Evolutionary conservation across 2,797 vertebrate species (phyloP).

Genomic region (Pyrocephalus nanus): DNA sequence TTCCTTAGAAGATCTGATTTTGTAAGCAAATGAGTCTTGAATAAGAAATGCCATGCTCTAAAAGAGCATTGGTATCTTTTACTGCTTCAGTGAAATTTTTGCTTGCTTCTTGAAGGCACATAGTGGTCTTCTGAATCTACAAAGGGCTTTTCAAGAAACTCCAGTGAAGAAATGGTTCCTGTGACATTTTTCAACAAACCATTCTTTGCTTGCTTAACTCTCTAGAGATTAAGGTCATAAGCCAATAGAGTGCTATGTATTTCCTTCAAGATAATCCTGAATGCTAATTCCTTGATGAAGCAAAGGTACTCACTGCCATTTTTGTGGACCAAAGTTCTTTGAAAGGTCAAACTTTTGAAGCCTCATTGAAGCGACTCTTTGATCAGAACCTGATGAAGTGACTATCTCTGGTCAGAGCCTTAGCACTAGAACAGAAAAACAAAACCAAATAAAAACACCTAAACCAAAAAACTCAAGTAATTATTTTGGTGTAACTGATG

Average conservation of each 20-base stretch:
- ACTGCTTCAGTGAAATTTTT: background rate
- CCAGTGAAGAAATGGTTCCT: background rate
- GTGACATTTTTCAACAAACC: background rate
- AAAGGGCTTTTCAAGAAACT: background rate
- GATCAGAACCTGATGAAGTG: background rate
- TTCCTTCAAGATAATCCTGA: background rate
- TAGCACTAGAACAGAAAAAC: background rate
- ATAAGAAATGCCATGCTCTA: background rate
- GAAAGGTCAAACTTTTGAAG: background rate
- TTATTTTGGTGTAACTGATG: background rate
- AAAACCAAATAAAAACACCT: background rate
- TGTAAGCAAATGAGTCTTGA: background rate
- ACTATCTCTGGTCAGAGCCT: background rate
- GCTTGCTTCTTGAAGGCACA: background rate
- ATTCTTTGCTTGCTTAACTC: background rate
- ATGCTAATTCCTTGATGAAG: background rate
- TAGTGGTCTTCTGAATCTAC: background rate
- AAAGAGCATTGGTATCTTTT: background rate
- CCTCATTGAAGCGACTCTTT: background rate
- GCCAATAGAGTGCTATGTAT: accelerated
- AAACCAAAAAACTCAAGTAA: accelerated
- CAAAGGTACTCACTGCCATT: background rate
- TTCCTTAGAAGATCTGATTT: background rate
- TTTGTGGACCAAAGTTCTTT: background rate
- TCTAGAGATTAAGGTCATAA: background rate